Evolutionary conservation across 1,140 invertebrate species (phyloP), one percentile per base, ranked within the genome.

Genomic region (Brachystomella parvula): DNA sequence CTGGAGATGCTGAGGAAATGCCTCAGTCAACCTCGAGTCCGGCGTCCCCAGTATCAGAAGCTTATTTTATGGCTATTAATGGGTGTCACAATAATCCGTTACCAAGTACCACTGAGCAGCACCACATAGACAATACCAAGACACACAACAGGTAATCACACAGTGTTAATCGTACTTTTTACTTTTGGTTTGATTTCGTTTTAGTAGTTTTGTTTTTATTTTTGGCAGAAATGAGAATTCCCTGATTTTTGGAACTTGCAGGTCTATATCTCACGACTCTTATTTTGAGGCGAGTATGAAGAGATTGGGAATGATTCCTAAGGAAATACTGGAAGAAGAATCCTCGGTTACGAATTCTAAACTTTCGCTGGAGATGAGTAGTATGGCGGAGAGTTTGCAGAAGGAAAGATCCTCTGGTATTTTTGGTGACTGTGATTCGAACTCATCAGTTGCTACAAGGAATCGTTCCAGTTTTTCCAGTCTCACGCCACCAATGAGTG

Each of bases 241-340:
- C n/a, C n/a, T n/a, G n/a, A n/a, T n/a, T n/a, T n/a, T n/a, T n/a
- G n/a, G n/a, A n/a, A n/a, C n/a, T n/a, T 65, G 21, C 49, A 71
- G 69, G 61, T 92, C 89, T 1, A 88, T 91, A 0, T 94, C 90
- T 0, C 92, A 94, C 76, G 92, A 95, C 77, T 94, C 91, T 1
- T 95, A 94, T 78, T 95, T 95, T 80, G 90, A 94, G 69, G 67
- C 47, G 68, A 73, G 60, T 71, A 59, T 67, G 2, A 73, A 69
- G 58, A 32, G 61, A 47, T 64, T 69, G 26, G 61, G 49, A 21
- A 61, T 66, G 3, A 68, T 73, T 44, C 69, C 68, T 66, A 69
- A 74, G 53, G 69, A 74, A 66, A 68, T 67, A 33, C 30, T 74
- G 31, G 70, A 74, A 47, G 68, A 74, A 65, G 74, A 70, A 63